These are phyloP conservation scores for Chelonoidis abingdonii DNA, from an alignment of 2,113 vertebrate species.

Conservation along the genomic window DNA sequence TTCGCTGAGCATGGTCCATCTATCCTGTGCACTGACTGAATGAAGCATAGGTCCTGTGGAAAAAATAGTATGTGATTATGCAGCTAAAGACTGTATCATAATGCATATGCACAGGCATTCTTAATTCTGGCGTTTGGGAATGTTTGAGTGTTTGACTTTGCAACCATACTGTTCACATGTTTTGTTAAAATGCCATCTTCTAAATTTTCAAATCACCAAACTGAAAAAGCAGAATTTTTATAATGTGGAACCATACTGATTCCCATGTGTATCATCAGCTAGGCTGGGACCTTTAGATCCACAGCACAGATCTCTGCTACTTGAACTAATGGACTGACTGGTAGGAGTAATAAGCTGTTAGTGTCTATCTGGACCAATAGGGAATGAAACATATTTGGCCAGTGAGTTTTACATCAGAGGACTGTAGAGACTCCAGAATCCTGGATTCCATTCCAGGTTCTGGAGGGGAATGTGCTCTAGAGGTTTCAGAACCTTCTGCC, in stretches of 20 bases:
- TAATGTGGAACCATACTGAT: neutral
- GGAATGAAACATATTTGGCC: neutral
- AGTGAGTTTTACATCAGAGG: neutral
- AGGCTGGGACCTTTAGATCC: neutral
- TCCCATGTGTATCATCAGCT: neutral
- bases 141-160: neutral
- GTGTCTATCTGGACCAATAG: neutral
- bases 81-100: neutral
- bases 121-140: neutral
- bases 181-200: neutral
- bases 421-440: neutral
- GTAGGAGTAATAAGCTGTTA: neutral
- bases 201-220: neutral
- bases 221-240: neutral
- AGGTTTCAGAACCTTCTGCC: neutral
- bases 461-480: neutral
- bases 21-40: neutral
- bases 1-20: neutral
- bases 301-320: neutral
- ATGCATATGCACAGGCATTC: neutral
- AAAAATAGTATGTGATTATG: neutral
- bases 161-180: neutral
- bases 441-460: neutral
- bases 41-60: neutral
- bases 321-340: neutral